Conservation (phyloP, 2,888 invertebrate species). For the Agelastica alni region DNA sequence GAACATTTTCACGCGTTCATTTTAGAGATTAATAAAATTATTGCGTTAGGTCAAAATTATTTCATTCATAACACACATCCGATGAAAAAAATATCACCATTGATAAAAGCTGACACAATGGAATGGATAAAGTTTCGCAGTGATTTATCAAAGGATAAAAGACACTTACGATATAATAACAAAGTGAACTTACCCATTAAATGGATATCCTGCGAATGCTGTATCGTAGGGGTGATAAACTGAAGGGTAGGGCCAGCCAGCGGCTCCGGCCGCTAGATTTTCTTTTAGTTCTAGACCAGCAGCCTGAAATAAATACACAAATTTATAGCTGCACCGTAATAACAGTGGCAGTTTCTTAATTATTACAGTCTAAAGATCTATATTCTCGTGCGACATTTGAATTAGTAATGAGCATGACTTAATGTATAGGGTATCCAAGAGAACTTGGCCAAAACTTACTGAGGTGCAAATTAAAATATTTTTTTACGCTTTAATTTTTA, state of each 20-base stretch:
- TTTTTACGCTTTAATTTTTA: no score
- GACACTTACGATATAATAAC: conserved; percentile 30
- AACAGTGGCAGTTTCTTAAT: no score
- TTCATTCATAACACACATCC: conserved; percentile 17
- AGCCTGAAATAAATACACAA: conserved; percentile 73
- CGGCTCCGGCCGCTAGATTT: conserved; percentile 80
- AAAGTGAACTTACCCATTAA: conserved; percentile 82
- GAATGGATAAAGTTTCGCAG: conserved; percentile 30
- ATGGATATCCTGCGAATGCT: conserved; percentile 90
- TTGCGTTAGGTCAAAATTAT: not conserved
- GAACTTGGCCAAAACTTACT: no score
- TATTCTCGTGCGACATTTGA: no score
- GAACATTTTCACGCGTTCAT: no score
- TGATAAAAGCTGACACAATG: conserved; percentile 11
- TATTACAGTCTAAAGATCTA: no score
- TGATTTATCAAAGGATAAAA: conserved; percentile 33
- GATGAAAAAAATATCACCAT: conserved; percentile 8
- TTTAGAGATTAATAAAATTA: not conserved
- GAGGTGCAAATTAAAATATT: no score
- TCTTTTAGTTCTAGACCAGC: conserved; percentile 87
- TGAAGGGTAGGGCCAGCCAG: conserved; percentile 88
- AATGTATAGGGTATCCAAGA: no score
- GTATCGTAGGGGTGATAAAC: conserved; percentile 94
- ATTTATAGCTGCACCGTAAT: no score
- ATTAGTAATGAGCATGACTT: no score